These are phyloP conservation scores for Hipposideros larvatus DNA, from an alignment of 2,797 vertebrate species.

Conservation along the genomic window DNA sequence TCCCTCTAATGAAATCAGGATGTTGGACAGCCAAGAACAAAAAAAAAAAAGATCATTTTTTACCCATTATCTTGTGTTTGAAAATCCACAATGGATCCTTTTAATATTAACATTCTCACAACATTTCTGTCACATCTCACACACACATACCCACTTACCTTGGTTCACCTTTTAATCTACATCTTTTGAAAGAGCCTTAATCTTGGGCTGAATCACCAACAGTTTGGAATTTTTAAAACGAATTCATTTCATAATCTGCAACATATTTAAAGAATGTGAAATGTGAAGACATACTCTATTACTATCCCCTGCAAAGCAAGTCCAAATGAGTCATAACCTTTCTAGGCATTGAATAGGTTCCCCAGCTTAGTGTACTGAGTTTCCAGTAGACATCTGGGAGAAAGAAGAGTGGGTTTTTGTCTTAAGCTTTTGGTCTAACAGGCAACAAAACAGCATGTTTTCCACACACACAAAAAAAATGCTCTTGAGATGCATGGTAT, in stretches of 20 bases:
- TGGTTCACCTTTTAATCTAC: not conserved
- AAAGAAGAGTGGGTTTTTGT: constrained; percentile 33
- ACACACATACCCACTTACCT: not conserved
- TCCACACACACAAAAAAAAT: constrained; percentile 28
- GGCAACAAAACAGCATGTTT: constrained; percentile 55
- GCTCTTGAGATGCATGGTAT: constrained; percentile 22
- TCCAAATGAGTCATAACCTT: constrained; percentile 36
- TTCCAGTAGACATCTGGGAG: constrained; percentile 69
- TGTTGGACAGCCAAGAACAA: not conserved
- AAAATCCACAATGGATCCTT: not conserved
- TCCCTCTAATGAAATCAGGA: constrained; percentile 7
- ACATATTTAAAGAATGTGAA: constrained; percentile 28
- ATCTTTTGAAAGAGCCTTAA: constrained; percentile 38
- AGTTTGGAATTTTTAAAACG: not conserved
- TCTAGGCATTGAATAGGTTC: constrained; percentile 18
- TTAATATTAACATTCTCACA: not conserved
- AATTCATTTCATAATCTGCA: constrained; percentile 21
- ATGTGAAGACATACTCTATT: not conserved
- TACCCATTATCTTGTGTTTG: not conserved
- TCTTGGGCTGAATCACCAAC: not conserved
- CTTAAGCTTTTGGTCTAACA: constrained; percentile 64
- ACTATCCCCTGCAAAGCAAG: not conserved
- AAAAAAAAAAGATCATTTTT: not conserved
- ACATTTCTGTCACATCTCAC: not conserved
- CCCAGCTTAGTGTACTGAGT: not conserved